Evolutionary conservation across 2,797 vertebrate species (phyloP).

Genomic region (Gadopsis bispinosus): DNA sequence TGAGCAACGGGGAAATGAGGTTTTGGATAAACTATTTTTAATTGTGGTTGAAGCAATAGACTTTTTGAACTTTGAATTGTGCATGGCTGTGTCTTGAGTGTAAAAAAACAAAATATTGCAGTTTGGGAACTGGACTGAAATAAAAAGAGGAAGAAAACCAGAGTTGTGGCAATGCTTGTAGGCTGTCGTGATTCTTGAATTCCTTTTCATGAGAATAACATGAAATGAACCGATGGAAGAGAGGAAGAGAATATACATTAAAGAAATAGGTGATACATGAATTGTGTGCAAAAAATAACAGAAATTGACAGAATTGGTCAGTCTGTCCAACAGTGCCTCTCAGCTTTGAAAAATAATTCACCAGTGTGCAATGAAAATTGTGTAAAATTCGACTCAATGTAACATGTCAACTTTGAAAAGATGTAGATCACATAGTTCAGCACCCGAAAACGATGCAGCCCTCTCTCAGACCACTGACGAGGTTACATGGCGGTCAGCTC

Average conservation of each 20-base stretch:
- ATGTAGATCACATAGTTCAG: not conserved
- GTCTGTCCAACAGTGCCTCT: slow-evolving; percentile 5
- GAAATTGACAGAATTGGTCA: slow-evolving; percentile 47
- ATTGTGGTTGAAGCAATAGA: slow-evolving; percentile 99
- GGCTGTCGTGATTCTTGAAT: slow-evolving; percentile 13
- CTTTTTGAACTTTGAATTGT: slow-evolving; percentile 98
- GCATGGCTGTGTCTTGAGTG: slow-evolving; percentile 99
- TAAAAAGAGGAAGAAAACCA: slow-evolving; percentile 80
- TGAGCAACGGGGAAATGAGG: slow-evolving; percentile 68
- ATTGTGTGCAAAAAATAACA: not conserved
- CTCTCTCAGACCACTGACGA: not conserved
- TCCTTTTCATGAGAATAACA: slow-evolving; percentile 10
- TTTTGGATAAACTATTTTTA: slow-evolving; percentile 94
- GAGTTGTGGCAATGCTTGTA: slow-evolving; percentile 24
- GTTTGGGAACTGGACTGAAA: slow-evolving; percentile 98
- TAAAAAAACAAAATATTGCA: slow-evolving; percentile 90
- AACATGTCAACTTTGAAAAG: not conserved
- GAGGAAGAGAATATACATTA: not conserved
- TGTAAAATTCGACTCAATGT: not conserved
- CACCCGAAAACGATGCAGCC: not conserved
- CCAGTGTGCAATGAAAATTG: not conserved
- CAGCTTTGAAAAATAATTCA: slow-evolving; percentile 15
- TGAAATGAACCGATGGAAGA: slow-evolving; percentile 16
- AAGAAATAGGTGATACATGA: slow-evolving; percentile 18
- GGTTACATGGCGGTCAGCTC: slow-evolving; percentile 90